phyloP scores from a whole-genome alignment of 2,113 vertebrate genomes.

The Thomomys bottae region DNA sequence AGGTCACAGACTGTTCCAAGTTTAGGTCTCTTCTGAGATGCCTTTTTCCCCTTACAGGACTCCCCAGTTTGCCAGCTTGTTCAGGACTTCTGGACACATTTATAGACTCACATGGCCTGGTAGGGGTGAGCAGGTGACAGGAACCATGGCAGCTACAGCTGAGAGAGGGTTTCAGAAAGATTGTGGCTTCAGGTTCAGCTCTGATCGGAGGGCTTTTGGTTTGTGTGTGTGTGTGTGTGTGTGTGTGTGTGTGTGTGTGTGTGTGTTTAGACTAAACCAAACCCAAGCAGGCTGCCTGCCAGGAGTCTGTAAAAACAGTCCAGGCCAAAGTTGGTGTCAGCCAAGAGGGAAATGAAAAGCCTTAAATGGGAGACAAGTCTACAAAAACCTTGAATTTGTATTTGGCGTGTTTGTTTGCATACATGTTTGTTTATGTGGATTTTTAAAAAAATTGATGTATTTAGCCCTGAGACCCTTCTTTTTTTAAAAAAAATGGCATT shows the following conservation, averaged over 20 bases:
- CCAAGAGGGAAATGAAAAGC: constrained; percentile 58
- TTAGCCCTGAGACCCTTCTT: not conserved
- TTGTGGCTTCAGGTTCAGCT: constrained; percentile 44
- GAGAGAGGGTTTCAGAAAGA: constrained; percentile 42
- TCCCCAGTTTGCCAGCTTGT: not conserved
- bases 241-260: too few species aligned
- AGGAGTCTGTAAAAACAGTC: constrained; percentile 33
- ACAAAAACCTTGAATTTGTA: not conserved
- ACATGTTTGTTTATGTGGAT: constrained; percentile 9
- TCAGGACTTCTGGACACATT: not conserved
- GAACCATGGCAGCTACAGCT: not conserved
- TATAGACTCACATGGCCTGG: not conserved
- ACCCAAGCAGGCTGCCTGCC: constrained; percentile 46
- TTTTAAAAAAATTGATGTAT: constrained; percentile 9
- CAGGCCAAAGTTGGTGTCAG: not conserved
- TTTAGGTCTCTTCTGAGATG: not conserved
- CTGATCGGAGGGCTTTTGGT: not conserved
- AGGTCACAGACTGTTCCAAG: not conserved
- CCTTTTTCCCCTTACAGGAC: not conserved
- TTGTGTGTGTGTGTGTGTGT: too few species aligned
- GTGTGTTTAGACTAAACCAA: not conserved
- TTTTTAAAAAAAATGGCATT: too few species aligned
- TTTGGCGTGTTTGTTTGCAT: constrained; percentile 28
- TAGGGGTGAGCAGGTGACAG: not conserved
- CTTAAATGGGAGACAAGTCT: constrained; percentile 33